Base-by-base conservation (phyloP, 2,888 invertebrate species). In the Sesamia inferens region DNA sequence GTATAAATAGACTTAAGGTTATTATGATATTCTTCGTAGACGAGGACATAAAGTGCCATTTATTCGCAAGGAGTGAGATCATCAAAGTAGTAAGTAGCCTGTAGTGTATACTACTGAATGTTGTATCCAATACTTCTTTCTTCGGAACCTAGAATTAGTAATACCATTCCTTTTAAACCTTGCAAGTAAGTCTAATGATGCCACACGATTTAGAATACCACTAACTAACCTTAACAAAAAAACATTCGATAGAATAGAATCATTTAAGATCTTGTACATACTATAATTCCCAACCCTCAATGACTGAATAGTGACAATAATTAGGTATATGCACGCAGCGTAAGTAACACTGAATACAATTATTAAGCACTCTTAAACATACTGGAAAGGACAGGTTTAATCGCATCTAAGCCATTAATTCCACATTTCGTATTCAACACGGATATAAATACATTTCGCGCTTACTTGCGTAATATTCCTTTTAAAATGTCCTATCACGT, bases 401-500 rank as follows among this genome's bases (percentile, higher is more conserved):
- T 82, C 66, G 66, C 66, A 79, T 75, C 75, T 84, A 48, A 79
- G 42, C 71, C 66, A 85, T 82, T 86, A 81, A 87, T 84, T 85
- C 66, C 74, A 68, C 68, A 77, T 86, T 84, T 81, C 71, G 72
- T 82, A 87, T 84, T 81, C 86, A 84, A 87, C 76, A 66, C 79
- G 80, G 77, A 81, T 79, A 82, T 85, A 80, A 85, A 87, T 88
- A 87, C 87, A 85, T 90, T 92, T 92, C 87, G 89, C 90, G 90
- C 87, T 88, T 87, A 90, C 82, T 81, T 81, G 86, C 76, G 82
- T 81, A 92, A 94, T 93, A 92, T 91, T 85, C 90, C 91, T 89
- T 92, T 94, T 92, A 89, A 92, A 91, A 93, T 92, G 92, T 91
- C 90, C 85, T 84, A 92, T 93, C 94, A 94, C 94, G 94, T 93